phyloP scores from a whole-genome alignment of 2,797 vertebrate species.

The Champsocephalus gunnari region DNA sequence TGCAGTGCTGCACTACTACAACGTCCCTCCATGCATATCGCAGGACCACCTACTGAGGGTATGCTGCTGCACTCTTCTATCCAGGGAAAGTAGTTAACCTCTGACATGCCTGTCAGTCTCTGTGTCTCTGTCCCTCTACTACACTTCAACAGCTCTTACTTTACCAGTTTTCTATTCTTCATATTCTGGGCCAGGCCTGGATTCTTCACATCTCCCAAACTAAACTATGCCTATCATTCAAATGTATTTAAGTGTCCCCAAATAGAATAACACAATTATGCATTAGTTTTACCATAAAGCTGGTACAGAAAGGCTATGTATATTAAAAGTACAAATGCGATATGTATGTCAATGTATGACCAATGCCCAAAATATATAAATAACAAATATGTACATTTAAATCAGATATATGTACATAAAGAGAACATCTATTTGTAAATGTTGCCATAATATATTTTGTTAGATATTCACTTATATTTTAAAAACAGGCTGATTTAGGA shows the following conservation, averaged over 20 bases:
- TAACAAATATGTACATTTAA: background rate
- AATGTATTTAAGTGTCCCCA: background rate
- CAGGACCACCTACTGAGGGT: slow-evolving; percentile 93
- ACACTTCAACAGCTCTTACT: background rate
- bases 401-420: background rate
- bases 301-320: background rate
- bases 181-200: background rate
- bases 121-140: too few relatives aligned
- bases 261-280: background rate
- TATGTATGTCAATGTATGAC: background rate
- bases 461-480: background rate
- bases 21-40: slow-evolving; percentile 92
- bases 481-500: background rate
- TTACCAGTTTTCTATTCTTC: background rate
- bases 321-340: background rate
- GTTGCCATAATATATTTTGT: background rate
- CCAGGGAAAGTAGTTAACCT: too few relatives aligned
- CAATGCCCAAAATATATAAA: background rate
- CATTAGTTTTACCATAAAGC: background rate
- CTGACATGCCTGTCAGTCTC: too few relatives aligned
- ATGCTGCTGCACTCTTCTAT: background rate
- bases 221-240: background rate
- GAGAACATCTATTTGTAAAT: background rate
- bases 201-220: background rate
- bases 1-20: slow-evolving; percentile 96